These are phyloP conservation scores for Epinephelus moara DNA, from an alignment of 2,113 vertebrate species.

Conservation along the genomic window DNA sequence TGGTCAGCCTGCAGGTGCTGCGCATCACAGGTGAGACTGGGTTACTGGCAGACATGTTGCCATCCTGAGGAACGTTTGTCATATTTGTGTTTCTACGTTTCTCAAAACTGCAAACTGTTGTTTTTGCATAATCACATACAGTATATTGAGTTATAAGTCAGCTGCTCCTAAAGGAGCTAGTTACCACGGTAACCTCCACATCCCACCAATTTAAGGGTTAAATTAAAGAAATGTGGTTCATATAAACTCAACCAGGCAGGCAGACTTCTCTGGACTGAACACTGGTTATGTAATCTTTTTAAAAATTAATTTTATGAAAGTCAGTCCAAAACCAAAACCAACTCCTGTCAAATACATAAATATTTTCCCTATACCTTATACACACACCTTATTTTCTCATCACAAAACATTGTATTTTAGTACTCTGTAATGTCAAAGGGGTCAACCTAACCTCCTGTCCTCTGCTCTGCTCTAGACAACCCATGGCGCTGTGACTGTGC, in stretches of 20 bases:
- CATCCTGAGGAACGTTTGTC: neutral
- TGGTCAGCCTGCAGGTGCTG: conserved; percentile 92
- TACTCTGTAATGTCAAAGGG: neutral
- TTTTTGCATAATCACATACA: neutral
- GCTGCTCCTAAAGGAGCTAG: too few species aligned
- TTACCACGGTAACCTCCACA: neutral
- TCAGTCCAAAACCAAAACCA: neutral
- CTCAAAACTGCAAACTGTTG: neutral
- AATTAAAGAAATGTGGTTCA: neutral
- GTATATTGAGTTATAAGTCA: neutral
- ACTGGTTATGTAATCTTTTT: neutral
- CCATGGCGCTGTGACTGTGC: conserved; percentile 94
- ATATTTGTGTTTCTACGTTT: neutral
- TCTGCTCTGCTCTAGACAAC: conserved; percentile 83
- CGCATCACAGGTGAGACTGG: conserved; percentile 88
- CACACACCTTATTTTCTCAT: neutral
- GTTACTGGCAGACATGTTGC: neutral
- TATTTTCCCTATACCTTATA: neutral
- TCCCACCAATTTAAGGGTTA: neutral
- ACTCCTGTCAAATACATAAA: neutral
- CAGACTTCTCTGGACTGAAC: neutral
- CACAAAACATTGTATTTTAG: neutral
- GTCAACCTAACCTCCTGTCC: conserved; percentile 1
- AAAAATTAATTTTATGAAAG: neutral
- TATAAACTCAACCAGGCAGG: neutral